Evolutionary conservation across 2,888 invertebrate genomes (phyloP).

Genomic region (Perizoma affinitatum): DNA sequence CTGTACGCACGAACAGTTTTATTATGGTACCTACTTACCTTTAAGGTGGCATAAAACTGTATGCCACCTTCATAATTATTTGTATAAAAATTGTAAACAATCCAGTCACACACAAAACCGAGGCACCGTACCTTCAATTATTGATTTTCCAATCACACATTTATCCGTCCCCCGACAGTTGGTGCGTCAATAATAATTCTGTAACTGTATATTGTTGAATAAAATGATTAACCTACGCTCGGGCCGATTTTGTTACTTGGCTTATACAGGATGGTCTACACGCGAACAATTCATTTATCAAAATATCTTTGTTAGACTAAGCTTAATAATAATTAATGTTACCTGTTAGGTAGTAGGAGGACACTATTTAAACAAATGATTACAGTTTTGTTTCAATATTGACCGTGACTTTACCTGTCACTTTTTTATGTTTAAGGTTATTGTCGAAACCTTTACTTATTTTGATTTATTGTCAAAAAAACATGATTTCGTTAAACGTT

Average conservation of each 20-base stretch:
- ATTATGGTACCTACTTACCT: too few species aligned
- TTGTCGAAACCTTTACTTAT: too few species aligned
- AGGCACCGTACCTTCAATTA: slow-evolving; percentile 30
- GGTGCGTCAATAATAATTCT: slow-evolving; percentile 79
- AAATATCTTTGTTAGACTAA: slow-evolving; percentile 36
- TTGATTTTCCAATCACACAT: slow-evolving; percentile 75
- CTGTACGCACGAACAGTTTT: too few species aligned
- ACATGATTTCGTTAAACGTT: too few species aligned
- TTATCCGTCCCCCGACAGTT: slow-evolving; percentile 69
- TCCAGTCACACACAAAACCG: slow-evolving; percentile 16
- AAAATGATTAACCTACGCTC: slow-evolving; percentile 79
- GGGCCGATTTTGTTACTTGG: slow-evolving; percentile 52
- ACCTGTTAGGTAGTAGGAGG: slow-evolving; percentile 5
- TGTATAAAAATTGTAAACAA: too few species aligned
- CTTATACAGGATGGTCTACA: slow-evolving; percentile 40
- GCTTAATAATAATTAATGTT: slow-evolving; percentile 29
- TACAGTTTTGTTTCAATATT: slow-evolving; percentile 11
- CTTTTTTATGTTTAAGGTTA: too few species aligned
- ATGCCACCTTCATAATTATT: too few species aligned
- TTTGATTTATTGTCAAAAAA: too few species aligned
- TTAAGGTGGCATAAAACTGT: too few species aligned
- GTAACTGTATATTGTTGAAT: slow-evolving; percentile 79
- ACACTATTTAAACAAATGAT: slow-evolving; percentile 13
- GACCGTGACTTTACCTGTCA: neutral
- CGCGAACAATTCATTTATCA: slow-evolving; percentile 41